Conservation (phyloP, 2,113 vertebrate species). For the Dissostichus mawsoni region DNA sequence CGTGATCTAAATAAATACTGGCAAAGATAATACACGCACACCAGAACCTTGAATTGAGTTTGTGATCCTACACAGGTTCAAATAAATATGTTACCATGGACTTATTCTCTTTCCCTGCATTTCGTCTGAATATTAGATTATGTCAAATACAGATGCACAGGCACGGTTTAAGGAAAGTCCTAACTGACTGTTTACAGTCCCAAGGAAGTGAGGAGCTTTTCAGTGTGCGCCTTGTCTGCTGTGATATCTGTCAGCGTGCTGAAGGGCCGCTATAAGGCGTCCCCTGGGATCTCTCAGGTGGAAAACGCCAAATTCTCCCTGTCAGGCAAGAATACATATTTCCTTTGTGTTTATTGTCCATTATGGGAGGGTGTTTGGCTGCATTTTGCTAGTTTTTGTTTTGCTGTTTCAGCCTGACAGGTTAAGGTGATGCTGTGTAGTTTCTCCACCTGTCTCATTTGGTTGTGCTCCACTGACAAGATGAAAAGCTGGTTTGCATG, state of each 20-base stretch:
- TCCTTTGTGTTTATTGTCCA: constrained; percentile 72
- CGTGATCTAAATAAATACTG: constrained; percentile 9
- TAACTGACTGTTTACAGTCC: constrained; percentile 56
- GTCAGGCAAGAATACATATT: constrained; percentile 76
- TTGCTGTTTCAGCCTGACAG: constrained; percentile 30
- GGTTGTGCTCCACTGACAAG: constrained; percentile 38
- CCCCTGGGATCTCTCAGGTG: constrained; percentile 69
- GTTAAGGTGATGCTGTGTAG: constrained; percentile 20
- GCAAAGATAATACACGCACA: not conserved
- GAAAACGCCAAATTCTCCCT: constrained; percentile 60
- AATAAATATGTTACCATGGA: not conserved
- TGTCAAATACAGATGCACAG: constrained; percentile 16
- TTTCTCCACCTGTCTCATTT: constrained; percentile 43
- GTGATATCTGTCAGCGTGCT: constrained; percentile 75
- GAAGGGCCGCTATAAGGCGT: constrained; percentile 52
- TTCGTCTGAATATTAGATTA: constrained; percentile 43
- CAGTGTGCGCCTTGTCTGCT: constrained; percentile 63
- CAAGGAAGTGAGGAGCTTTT: constrained; percentile 49
- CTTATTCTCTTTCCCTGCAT: not conserved
- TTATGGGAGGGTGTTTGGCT: constrained; percentile 53
- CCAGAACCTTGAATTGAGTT: not conserved
- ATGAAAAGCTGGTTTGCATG: constrained; percentile 61
- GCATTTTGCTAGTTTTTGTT: constrained; percentile 36
- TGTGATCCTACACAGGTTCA: not conserved
- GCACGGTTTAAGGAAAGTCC: constrained; percentile 30